Evolutionary conservation across 2,888 invertebrate genomes (phyloP).

Genomic region (Escarpia spicata): DNA sequence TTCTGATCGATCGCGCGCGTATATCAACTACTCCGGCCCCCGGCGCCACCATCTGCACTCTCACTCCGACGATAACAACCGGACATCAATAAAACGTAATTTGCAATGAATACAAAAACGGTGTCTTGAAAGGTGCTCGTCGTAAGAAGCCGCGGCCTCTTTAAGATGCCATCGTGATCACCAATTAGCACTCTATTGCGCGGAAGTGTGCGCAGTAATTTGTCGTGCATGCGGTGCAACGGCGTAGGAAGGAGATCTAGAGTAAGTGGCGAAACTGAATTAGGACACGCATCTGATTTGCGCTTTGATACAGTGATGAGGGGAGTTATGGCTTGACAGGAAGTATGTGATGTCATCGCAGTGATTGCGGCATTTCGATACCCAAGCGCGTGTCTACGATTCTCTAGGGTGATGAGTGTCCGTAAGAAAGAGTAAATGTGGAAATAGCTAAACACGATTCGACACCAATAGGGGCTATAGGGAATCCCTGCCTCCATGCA

Average conservation of each 20-base stretch:
- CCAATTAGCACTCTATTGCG: not conserved
- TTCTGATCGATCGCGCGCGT: not conserved
- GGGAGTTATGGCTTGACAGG: not conserved
- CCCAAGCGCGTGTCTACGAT: too few species aligned
- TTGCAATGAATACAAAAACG: not conserved
- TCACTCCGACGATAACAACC: not conserved
- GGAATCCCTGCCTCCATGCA: too few species aligned
- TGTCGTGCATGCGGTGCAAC: not conserved
- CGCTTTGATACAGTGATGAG: not conserved
- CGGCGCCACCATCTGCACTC: not conserved
- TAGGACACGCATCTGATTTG: not conserved
- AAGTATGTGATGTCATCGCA: not conserved
- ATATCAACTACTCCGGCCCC: not conserved
- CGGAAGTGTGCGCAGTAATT: constrained; percentile 6
- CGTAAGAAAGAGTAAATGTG: too few species aligned
- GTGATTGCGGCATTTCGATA: too few species aligned
- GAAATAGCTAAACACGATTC: too few species aligned
- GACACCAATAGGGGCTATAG: too few species aligned
- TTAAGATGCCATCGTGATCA: not conserved
- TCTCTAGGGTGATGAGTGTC: too few species aligned
- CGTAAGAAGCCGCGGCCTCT: not conserved
- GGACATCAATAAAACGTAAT: not conserved
- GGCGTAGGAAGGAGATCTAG: not conserved
- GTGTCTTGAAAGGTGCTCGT: not conserved
- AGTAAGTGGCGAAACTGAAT: not conserved